Evolutionary conservation across 1,140 invertebrate genomes (phyloP).

Genomic region (Zaprionus taronus): DNA sequence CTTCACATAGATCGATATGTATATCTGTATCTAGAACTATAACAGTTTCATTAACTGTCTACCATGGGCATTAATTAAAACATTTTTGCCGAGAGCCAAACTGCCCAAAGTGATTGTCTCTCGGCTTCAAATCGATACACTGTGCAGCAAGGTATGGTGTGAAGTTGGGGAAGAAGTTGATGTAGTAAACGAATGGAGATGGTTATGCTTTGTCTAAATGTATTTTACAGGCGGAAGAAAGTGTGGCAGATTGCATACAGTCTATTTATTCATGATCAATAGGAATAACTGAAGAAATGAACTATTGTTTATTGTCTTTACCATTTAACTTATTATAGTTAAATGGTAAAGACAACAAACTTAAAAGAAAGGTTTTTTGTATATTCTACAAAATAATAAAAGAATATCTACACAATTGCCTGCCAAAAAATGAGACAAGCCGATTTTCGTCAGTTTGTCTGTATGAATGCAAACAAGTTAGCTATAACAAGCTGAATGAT

Average conservation of each 20-base stretch:
- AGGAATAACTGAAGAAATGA: background rate
- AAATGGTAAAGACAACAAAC: background rate
- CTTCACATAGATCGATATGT: background rate
- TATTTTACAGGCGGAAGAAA: background rate
- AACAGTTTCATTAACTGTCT: slow-evolving; percentile 80
- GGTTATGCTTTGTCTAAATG: too few species aligned
- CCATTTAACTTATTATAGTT: too few species aligned
- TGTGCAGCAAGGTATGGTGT: slow-evolving; percentile 5
- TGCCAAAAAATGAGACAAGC: too few species aligned
- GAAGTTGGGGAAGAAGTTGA: background rate
- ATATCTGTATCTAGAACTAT: slow-evolving; percentile 63
- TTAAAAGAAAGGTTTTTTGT: too few species aligned
- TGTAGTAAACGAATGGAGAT: too few species aligned
- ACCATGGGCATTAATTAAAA: slow-evolving; percentile 76
- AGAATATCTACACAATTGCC: background rate
- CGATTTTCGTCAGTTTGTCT: too few species aligned
- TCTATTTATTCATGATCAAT: background rate
- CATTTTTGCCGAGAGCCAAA: slow-evolving; percentile 67
- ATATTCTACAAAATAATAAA: background rate
- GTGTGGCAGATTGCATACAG: background rate
- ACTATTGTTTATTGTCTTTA: too few species aligned
- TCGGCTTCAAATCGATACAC: slow-evolving; percentile 46
- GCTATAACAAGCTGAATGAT: too few species aligned
- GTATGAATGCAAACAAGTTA: too few species aligned
- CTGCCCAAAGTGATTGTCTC: slow-evolving; percentile 54